Conservation (phyloP, 2,113 vertebrate genomes). For the Oncorhynchus kisutch region DNA sequence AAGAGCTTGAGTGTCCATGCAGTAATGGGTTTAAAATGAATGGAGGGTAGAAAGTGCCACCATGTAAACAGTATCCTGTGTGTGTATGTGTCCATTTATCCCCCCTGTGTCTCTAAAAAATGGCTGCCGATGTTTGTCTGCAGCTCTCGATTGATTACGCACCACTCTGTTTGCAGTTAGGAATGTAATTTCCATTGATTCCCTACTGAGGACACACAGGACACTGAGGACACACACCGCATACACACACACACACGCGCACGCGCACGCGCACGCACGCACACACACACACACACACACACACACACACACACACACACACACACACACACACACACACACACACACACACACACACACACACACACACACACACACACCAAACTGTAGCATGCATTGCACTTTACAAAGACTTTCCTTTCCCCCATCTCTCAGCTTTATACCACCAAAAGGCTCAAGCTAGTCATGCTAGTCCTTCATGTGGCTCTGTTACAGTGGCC, state of each 20-base stretch:
- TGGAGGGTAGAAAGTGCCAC: background rate
- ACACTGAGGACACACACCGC: no score
- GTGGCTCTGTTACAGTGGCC: background rate
- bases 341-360: constrained; percentile 1
- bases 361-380: no score
- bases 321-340: background rate
- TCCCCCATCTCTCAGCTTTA: background rate
- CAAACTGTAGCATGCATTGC: background rate
- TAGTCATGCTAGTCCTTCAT: background rate
- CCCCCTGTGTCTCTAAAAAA: background rate
- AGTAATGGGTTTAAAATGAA: background rate
- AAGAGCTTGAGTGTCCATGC: background rate
- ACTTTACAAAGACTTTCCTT: background rate
- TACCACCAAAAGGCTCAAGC: background rate
- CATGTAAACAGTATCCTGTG: background rate
- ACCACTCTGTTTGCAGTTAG: constrained; percentile 13
- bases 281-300: no score
- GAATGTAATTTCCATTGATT: constrained; percentile 31
- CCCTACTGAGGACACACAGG: background rate
- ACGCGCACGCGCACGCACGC: background rate
- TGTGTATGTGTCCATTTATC: constrained; percentile 6
- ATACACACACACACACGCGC: no score
- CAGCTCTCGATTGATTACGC: constrained; percentile 29
- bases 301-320: background rate
- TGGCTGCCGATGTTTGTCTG: background rate